These are phyloP conservation scores for Physocephala rufipes DNA, from an alignment of 2,888 invertebrate genomes.

Conservation along the genomic window DNA sequence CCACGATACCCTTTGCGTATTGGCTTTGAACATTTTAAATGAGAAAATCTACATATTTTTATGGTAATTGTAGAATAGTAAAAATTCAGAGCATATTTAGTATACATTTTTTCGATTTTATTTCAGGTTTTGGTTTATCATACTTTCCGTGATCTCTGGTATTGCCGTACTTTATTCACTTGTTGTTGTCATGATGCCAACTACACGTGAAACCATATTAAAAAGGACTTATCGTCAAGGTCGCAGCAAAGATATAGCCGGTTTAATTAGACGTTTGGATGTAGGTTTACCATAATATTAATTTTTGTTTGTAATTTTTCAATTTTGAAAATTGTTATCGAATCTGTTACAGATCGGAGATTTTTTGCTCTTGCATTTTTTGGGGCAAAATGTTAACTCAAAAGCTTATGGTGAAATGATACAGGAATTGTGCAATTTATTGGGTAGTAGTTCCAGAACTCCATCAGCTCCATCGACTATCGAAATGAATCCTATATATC, in stretches of 20 bases:
- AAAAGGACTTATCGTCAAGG: constrained; percentile 82
- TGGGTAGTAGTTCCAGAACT: constrained; percentile 74
- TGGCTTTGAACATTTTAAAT: constrained; percentile 89
- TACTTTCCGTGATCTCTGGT: constrained; percentile 79
- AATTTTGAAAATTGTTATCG: not conserved
- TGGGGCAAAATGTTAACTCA: constrained; percentile 88
- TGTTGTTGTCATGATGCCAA: constrained; percentile 80
- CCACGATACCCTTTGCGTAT: constrained; percentile 86
- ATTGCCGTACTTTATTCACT: constrained; percentile 83
- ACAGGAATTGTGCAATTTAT: constrained; percentile 71
- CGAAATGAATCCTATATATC: constrained; percentile 87
- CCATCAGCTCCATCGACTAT: constrained; percentile 88
- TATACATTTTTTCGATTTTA: not conserved
- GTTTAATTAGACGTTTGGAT: constrained; percentile 83
- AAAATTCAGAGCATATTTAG: not conserved
- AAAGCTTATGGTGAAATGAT: constrained; percentile 82
- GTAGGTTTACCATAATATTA: constrained; percentile 64
- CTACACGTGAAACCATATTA: constrained; percentile 82
- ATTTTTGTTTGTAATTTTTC: not conserved
- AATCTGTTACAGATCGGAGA: constrained; percentile 79
- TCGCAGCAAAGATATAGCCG: constrained; percentile 77
- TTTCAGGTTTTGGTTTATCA: constrained; percentile 81
- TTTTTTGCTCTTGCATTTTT: constrained; percentile 81
- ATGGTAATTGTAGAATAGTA: constrained; percentile 71
- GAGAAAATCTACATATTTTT: constrained; percentile 94